These are phyloP conservation scores for Agrypnia vestita DNA, from an alignment of 1,140 invertebrate species.

Conservation along the genomic window DNA sequence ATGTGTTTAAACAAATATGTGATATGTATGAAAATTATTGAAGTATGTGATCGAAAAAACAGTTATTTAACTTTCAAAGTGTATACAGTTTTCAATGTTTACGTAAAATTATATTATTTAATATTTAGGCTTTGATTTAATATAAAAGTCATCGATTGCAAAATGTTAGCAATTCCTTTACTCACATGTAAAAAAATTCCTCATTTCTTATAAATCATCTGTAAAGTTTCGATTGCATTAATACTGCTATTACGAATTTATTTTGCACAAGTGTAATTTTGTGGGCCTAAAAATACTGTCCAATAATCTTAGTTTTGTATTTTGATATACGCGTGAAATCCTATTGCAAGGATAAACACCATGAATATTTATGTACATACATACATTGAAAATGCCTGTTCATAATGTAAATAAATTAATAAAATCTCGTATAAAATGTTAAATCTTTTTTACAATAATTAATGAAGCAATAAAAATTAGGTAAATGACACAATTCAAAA, in stretches of 20 bases:
- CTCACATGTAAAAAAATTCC: neutral
- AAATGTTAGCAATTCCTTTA: too few species aligned
- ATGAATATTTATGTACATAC: neutral
- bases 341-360: neutral
- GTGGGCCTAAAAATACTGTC: conserved; percentile 40
- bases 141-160: too few species aligned
- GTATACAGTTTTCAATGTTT: neutral
- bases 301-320: conserved; percentile 49
- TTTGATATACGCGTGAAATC: conserved; percentile 25
- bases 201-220: neutral
- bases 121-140: neutral
- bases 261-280: conserved; percentile 39
- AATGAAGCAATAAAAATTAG: conserved; percentile 49
- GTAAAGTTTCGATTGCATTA: conserved; percentile 1
- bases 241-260: conserved; percentile 28
- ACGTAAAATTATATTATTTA: neutral
- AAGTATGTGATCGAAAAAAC: conserved; percentile 26
- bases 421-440: conserved; percentile 49
- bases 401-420: conserved; percentile 25
- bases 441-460: conserved; percentile 49
- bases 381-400: neutral
- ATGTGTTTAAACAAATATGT: conserved; percentile 24
- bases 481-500: conserved; percentile 34
- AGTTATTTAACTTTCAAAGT: conserved; percentile 32
- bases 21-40: conserved; percentile 8